Conservation (phyloP, 2,797 vertebrate species). For the Typhlichthys subterraneus region DNA sequence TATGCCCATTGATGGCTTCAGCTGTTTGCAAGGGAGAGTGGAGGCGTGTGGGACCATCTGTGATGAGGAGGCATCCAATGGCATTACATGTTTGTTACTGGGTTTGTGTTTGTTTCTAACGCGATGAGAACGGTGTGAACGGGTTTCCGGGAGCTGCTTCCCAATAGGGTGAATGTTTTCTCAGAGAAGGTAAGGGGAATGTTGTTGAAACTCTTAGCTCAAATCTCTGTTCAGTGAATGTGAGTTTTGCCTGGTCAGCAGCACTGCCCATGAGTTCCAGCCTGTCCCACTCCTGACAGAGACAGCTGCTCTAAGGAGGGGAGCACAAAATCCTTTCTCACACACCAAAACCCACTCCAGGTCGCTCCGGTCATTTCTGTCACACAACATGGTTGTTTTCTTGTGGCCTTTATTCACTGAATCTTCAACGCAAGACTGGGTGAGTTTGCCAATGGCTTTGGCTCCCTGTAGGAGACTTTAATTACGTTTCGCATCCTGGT, state of each 20-base stretch:
- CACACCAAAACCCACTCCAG: conserved; percentile 12
- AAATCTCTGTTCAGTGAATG: background rate
- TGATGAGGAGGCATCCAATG: conserved; percentile 39
- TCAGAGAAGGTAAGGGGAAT: no score
- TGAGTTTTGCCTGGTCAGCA: background rate
- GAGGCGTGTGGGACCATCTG: conserved; percentile 47
- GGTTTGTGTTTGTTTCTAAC: conserved; percentile 8
- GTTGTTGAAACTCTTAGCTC: background rate
- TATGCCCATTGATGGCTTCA: conserved; percentile 41
- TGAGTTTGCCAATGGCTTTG: conserved; percentile 42
- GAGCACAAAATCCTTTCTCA: conserved; percentile 25
- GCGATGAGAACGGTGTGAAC: background rate
- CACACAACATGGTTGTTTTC: background rate
- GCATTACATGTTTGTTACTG: conserved; percentile 16
- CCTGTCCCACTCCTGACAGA: conserved; percentile 46
- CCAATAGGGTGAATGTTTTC: no score
- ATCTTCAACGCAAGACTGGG: conserved; percentile 30
- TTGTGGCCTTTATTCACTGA: conserved; percentile 1
- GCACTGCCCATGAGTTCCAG: background rate
- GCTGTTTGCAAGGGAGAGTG: conserved; percentile 51
- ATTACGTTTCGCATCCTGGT: conserved; percentile 37
- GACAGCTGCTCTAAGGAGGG: conserved; percentile 52
- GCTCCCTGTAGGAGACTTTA: conserved; percentile 12
- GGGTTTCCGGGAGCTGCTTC: no score
- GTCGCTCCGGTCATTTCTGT: background rate